Evolutionary conservation across 2,797 vertebrate genomes (phyloP), one percentile per base, ranked within the genome.

Genomic region (Brachyrhaphis roseni): DNA sequence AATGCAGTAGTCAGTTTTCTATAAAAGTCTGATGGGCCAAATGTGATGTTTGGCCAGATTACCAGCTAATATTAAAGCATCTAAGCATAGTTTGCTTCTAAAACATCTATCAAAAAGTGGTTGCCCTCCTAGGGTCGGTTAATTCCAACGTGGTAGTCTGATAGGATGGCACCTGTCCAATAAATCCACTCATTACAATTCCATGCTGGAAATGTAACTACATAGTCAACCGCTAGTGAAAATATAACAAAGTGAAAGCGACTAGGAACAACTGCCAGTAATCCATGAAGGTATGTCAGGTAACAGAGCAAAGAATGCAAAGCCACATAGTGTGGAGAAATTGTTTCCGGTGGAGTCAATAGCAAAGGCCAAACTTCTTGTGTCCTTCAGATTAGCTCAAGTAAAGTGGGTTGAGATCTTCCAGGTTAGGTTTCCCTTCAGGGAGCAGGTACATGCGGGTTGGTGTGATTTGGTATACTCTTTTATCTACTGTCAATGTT

Each of bases 1-100:
- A 90, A 45, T 43, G 91, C 82, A 59, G 12, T 76, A 74, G 81
- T 88, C 66, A 2, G 20, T 70, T 12, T 5, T 70, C 28, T 71
- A 5, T 28, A 45, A 43, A 71, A 13, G 64, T 23, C 64, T 68
- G 18, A 39, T 12, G 2, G 36, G 26, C 26, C 11, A 41, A 12
- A 68, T 41, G 7, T 16, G 34, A 4, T 39, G 1, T 23, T 68
- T 66, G 16, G 64, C 23, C 12, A 10, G 34, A 66, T 36, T 66
- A 23, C 18, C 36, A 20, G 62, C 34, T 18, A 64, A 34, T 34
- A 36, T 64, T 64, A 34, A 20, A 36, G 34, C 36, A 20, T 41
- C 36, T 12, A 28, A 8, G 23, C 36, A 45, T 45, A 71, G 1
- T 15, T 13, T 43, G 2, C 10, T 45, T 45, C 68, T 28, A 4